Percentiles rank a stretch among this genome's conserved stretches.
Evolutionary conservation across 92 coral and sea anemone genomes (phyloP).

Genomic region (Meandrina meandrites): DNA sequence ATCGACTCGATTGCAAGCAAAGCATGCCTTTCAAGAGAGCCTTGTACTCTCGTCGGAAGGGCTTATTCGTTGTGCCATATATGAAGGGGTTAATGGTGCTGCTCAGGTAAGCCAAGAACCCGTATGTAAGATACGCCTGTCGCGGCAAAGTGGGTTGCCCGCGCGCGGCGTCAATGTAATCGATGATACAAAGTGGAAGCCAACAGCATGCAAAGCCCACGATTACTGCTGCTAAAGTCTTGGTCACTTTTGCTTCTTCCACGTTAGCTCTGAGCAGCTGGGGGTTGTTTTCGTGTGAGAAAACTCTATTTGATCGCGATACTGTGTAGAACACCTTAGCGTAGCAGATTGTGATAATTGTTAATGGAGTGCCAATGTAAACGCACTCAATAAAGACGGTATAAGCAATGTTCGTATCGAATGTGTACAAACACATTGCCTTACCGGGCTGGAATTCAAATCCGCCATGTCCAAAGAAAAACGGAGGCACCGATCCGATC

Average conservation of each 20-base stretch:
- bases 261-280: conserved; percentile 68
- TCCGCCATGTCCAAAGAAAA: conserved; percentile 36
- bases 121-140: conserved; percentile 57
- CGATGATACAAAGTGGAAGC: conserved; percentile 83
- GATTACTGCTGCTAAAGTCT: conserved; percentile 71
- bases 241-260: conserved; percentile 79
- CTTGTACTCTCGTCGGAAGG: conserved; percentile 58
- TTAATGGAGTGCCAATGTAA: conserved; percentile 48
- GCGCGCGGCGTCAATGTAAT: conserved; percentile 60
- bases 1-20: not conserved
- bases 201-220: conserved; percentile 78
- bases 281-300: conserved; percentile 37
- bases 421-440: conserved; percentile 68
- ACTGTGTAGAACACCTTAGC: conserved; percentile 51
- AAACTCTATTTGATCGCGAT: conserved; percentile 51
- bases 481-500: conserved; percentile 63
- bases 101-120: conserved; percentile 59
- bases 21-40: conserved; percentile 17
- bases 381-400: conserved; percentile 57
- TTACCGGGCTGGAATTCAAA: conserved; percentile 72
- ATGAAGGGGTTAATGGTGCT: conserved; percentile 72
- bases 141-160: conserved; percentile 62
- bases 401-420: conserved; percentile 61
- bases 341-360: conserved; percentile 56
- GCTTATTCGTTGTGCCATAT: conserved; percentile 64